phyloP scores from a whole-genome alignment of 2,797 vertebrate genomes.

The Halcyon badia region DNA sequence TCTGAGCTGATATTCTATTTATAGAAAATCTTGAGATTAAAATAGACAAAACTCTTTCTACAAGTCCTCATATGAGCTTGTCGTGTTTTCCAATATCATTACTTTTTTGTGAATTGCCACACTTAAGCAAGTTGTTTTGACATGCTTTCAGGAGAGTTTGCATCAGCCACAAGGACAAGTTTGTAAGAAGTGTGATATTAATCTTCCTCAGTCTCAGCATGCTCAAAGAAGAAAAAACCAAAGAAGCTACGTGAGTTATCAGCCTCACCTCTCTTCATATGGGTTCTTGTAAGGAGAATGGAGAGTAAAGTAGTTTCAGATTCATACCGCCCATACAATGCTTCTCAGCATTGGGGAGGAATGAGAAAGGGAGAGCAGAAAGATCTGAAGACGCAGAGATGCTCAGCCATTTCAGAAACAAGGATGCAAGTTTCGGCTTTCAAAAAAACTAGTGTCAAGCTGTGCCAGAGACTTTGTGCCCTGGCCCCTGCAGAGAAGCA shows the following conservation, averaged over 20 bases:
- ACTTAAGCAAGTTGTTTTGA: slow-evolving; percentile 29
- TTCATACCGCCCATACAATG: accelerated
- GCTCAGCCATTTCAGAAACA: neutral
- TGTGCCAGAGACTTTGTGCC: neutral
- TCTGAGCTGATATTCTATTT: neutral
- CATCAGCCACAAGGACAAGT: neutral
- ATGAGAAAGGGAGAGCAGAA: neutral
- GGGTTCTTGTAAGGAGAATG: neutral
- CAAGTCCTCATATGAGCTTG: neutral
- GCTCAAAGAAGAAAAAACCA: neutral
- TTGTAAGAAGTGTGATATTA: slow-evolving; percentile 6
- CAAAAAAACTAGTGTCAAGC: neutral
- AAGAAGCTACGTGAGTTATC: neutral
- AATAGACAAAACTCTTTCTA: slow-evolving; percentile 8
- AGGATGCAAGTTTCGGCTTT: neutral
- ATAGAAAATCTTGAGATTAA: neutral
- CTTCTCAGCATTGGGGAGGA: accelerated
- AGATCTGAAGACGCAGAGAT: accelerated
- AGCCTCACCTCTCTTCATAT: neutral
- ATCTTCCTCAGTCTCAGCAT: neutral
- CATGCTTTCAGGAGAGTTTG: neutral
- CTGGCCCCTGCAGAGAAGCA: neutral
- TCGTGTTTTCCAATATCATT: neutral
- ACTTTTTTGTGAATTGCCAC: slow-evolving; percentile 1
- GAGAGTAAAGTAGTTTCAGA: neutral